phyloP scores from a whole-genome alignment of 2,888 invertebrate genomes.

The Invenusta paracnida region DNA sequence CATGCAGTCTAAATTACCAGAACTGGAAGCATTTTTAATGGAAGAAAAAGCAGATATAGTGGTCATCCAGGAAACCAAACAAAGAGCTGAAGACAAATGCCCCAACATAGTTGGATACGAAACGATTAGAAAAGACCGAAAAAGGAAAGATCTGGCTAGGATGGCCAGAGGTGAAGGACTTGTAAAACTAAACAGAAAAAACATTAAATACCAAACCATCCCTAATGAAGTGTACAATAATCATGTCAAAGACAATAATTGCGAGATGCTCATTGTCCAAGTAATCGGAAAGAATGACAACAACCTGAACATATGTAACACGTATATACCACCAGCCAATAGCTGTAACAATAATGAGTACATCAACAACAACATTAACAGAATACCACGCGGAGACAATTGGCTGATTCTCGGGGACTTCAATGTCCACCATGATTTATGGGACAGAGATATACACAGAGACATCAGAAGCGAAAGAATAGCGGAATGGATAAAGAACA shows the following conservation, averaged over 20 bases:
- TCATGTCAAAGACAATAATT: background rate
- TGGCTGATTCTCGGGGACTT: background rate
- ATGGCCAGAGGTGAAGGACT: background rate
- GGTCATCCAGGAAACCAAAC: background rate
- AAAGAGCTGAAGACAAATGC: background rate
- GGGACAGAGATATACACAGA: background rate
- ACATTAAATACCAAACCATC: background rate
- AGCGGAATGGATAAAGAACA: background rate
- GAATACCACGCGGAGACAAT: background rate
- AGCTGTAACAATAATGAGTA: no score
- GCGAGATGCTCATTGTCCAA: background rate
- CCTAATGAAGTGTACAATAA: background rate
- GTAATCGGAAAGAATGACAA: background rate
- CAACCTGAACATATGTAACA: background rate
- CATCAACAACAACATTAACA: no score
- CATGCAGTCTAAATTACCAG: background rate
- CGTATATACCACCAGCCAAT: background rate
- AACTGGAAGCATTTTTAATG: background rate
- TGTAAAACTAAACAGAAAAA: background rate
- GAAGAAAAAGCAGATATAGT: constrained; percentile 1
- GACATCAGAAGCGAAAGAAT: background rate
- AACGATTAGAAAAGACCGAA: background rate
- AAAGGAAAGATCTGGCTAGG: background rate
- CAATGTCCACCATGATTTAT: background rate
- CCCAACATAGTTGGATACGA: background rate